Evolutionary conservation across 1,140 invertebrate species (phyloP), one percentile per base, ranked within the genome.

Genomic region (Phortica variegata): DNA sequence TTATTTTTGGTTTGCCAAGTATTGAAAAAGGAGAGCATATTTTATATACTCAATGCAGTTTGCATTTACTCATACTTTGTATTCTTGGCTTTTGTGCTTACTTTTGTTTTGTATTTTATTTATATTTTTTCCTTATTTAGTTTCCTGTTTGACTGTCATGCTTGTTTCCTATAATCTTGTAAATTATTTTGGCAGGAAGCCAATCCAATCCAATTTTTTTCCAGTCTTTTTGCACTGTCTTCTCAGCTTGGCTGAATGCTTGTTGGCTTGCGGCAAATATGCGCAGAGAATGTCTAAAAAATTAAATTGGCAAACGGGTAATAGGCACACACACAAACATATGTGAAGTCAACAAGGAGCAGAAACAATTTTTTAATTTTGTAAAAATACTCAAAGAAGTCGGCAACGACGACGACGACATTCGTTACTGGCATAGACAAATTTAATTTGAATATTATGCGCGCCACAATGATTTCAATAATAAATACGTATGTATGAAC

Each of bases 141-240:
- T 29, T 29, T 29, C 6, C 26, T 7, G 12, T 29, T 29, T 29
- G 6, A 29, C 26, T 40, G 15, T 4, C 21, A 39, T 18, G 31
- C 15, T 16, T 34, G 19, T 43, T 37, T 23, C 7, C 44, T 9
- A 29, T 40, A 56, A 52, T 48, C 45, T 45, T 48, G 44, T 49
- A 46, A 58, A 58, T 58, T 46, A 52, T 58, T 37, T 58, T 58
- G 56, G 56, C 56, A 49, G 43, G 45, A 49, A 53, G 56, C 56
- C 56, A 58, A 36, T 42, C 43, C 49, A 42, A 47, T 53, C 58
- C 52, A 58, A 58, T 58, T 58, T 46, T 53, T 52, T 46, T 39
- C 37, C 19, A 40, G 19, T 38, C 39, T 56, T 58, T 58, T 58
- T 58, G 53, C 49, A 40, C 43, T 52, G 54, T 57, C 49, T 58